phyloP scores from a whole-genome alignment of 92 coral and sea anemone species.

The Muricea muricata region DNA sequence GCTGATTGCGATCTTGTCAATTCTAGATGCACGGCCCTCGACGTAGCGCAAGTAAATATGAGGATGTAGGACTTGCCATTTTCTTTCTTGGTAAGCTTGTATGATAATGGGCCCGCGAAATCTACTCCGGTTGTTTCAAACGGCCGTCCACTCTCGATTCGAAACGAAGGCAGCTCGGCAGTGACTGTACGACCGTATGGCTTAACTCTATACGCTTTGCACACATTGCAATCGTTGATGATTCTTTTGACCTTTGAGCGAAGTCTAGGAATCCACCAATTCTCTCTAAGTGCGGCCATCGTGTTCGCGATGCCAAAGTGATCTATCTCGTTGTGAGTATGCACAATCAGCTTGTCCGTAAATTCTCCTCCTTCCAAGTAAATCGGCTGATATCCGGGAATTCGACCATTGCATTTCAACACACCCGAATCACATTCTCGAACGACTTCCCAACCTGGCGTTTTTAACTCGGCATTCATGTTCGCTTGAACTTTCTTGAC shows the following conservation, averaged over 20 bases:
- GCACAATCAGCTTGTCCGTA: conserved; percentile 64
- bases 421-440: conserved; percentile 48
- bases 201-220: conserved; percentile 55
- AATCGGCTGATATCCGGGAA: conserved; percentile 61
- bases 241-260: conserved; percentile 69
- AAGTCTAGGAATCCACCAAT: conserved; percentile 71
- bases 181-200: conserved; percentile 62
- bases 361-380: conserved; percentile 61
- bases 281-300: conserved; percentile 65
- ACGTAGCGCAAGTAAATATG: too few species aligned
- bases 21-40: conserved; percentile 63
- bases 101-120: conserved; percentile 30
- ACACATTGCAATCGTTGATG: conserved; percentile 51
- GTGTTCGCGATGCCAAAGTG: too few species aligned
- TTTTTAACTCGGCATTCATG: conserved; percentile 26
- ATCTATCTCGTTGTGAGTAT: conserved; percentile 49
- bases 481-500: too few species aligned
- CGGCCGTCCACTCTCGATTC: conserved; percentile 34
- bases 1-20: conserved; percentile 69
- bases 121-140: conserved; percentile 46
- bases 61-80: conserved; percentile 50
- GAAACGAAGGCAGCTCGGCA: conserved; percentile 45
- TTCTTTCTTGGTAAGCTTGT: conserved; percentile 56
- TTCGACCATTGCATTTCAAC: conserved; percentile 61
- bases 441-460: conserved; percentile 62